phyloP scores from a whole-genome alignment of 2,888 invertebrate genomes.

The Drosophila quasianomalipes region DNA sequence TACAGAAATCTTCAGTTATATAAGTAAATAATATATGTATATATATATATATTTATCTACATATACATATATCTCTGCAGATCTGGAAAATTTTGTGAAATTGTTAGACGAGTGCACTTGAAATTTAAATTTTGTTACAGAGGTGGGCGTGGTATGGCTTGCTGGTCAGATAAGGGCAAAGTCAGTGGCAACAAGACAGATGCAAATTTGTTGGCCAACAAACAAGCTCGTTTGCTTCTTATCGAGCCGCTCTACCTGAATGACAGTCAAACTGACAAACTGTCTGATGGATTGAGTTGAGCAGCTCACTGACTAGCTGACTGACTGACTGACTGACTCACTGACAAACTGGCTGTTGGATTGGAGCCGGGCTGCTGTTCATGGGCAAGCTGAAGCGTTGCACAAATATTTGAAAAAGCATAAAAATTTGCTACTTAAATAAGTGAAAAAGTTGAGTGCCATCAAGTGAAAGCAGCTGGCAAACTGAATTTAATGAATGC shows the following conservation, averaged over 20 bases:
- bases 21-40: not conserved
- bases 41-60: conserved; percentile 12
- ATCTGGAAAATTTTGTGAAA: conserved; percentile 65
- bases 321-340: conserved; percentile 12
- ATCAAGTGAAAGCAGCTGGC: conserved; percentile 58
- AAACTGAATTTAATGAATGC: conserved; percentile 72
- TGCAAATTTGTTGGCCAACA: conserved; percentile 59
- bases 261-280: conserved; percentile 18
- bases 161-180: conserved; percentile 46
- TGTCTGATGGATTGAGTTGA: conserved; percentile 18
- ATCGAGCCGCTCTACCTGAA: conserved; percentile 64
- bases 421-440: conserved; percentile 78
- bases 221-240: conserved; percentile 74
- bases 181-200: conserved; percentile 52
- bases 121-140: conserved; percentile 73
- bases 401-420: conserved; percentile 79
- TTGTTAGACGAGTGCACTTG: conserved; percentile 75
- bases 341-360: conserved; percentile 23
- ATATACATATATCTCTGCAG: conserved; percentile 27
- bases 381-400: conserved; percentile 66
- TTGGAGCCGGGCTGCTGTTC: conserved; percentile 9
- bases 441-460: conserved; percentile 69
- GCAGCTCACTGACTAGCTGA: conserved; percentile 27
- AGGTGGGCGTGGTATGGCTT: conserved; percentile 5
- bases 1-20: conserved; percentile 25